These are phyloP conservation scores for Zosterops lateralis DNA, from an alignment of 2,113 vertebrate species.

Conservation along the genomic window DNA sequence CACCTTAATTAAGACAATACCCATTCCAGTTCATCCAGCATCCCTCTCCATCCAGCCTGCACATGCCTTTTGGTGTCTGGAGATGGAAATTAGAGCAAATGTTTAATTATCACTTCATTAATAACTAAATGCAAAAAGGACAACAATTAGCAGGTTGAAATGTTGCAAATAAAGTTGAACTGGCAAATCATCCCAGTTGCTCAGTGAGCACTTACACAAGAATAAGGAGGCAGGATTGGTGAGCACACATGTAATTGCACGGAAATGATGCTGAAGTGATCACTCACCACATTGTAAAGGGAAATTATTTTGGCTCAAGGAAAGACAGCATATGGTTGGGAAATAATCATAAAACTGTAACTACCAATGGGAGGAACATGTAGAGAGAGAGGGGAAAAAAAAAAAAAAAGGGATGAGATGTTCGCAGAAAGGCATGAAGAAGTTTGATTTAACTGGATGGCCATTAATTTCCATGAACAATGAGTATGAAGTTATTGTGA, in stretches of 20 bases:
- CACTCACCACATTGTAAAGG: not conserved
- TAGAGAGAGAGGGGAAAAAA: not conserved
- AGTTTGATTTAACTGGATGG: not conserved
- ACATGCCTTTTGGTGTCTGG: not conserved
- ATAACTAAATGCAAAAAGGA: not conserved
- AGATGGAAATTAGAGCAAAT: not conserved
- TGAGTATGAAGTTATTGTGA: not conserved
- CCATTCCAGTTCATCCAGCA: not conserved
- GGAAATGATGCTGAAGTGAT: not conserved
- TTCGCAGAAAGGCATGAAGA: not conserved
- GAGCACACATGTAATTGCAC: not conserved
- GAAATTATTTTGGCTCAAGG: conserved; percentile 43
- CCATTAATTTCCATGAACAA: not conserved
- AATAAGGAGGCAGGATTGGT: not conserved
- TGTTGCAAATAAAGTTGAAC: not conserved
- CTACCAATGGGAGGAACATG: conserved; percentile 4
- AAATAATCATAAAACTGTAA: conserved; percentile 22
- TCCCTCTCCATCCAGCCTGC: not conserved
- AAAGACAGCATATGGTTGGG: conserved; percentile 32
- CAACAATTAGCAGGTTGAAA: not conserved
- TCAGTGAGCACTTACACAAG: not conserved
- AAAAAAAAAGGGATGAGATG: not conserved
- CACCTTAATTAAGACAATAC: not conserved
- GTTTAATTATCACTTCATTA: not conserved
- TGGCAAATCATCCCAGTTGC: not conserved